Evolutionary conservation across 2,888 invertebrate genomes (phyloP).

Genomic region (Hypomecis punctinalis): DNA sequence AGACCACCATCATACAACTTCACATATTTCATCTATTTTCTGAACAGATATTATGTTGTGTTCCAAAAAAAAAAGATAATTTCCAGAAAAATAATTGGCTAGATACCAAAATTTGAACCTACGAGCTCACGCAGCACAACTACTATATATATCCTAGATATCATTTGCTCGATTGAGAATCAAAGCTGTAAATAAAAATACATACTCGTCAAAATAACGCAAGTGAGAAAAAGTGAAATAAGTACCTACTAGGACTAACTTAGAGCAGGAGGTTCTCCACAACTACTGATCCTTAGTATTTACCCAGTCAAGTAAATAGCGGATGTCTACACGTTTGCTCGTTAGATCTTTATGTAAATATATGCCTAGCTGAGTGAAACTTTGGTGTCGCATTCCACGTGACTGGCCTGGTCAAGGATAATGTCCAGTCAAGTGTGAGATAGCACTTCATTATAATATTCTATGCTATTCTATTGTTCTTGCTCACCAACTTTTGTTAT

Average conservation of each 20-base stretch:
- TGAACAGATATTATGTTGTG: no score
- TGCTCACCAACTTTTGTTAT: not conserved
- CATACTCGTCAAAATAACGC: no score
- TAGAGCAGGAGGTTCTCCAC: not conserved
- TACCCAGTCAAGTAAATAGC: conserved; percentile 23
- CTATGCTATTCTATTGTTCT: not conserved
- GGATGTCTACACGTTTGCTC: conserved; percentile 27
- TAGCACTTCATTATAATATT: not conserved
- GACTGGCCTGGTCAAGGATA: conserved; percentile 6
- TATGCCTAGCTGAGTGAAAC: conserved; percentile 22
- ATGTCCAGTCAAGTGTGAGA: not conserved
- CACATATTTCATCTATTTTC: no score
- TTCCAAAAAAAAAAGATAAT: no score
- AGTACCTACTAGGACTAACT: not conserved
- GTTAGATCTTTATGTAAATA: conserved; percentile 29
- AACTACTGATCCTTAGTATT: conserved; percentile 1
- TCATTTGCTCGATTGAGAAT: no score
- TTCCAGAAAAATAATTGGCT: no score
- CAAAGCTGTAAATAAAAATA: no score
- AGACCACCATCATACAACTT: no score
- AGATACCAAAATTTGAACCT: no score
- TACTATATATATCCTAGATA: no score
- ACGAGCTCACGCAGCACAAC: no score
- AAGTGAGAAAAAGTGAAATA: no score
- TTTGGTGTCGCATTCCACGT: conserved; percentile 4